These are phyloP conservation scores for Ceyx cyanopectus DNA, from an alignment of 2,113 vertebrate species.

Conservation along the genomic window DNA sequence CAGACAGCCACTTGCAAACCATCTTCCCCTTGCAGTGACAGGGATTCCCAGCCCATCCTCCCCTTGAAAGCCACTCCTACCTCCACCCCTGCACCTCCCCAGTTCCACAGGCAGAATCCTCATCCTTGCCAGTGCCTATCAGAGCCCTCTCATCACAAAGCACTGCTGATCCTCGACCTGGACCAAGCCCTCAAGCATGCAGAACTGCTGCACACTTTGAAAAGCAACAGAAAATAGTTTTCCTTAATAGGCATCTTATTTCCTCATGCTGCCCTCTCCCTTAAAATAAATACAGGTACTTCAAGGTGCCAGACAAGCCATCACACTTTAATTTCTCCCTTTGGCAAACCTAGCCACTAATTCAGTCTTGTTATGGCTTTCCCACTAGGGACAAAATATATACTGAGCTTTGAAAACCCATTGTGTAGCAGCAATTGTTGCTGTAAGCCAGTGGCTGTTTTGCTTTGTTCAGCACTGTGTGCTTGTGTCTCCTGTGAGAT, in stretches of 20 bases:
- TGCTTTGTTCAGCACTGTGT: constrained; percentile 64
- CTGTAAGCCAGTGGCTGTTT: constrained; percentile 60
- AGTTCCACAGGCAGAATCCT: fast-evolving
- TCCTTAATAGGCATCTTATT: constrained; percentile 1
- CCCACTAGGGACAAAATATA: constrained; percentile 62
- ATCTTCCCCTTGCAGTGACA: not conserved
- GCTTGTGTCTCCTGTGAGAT: constrained; percentile 65
- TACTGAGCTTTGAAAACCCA: constrained; percentile 67
- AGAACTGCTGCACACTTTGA: not conserved
- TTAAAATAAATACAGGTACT: constrained; percentile 45
- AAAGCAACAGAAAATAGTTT: constrained; percentile 5
- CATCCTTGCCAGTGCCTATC: not conserved
- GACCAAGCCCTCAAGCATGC: not conserved
- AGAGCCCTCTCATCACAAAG: not conserved
- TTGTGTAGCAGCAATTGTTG: constrained; percentile 62
- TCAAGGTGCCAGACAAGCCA: constrained; percentile 20
- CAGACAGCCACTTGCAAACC: not conserved
- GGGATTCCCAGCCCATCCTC: not conserved
- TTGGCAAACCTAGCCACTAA: constrained; percentile 55
- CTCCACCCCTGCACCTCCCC: fast-evolving
- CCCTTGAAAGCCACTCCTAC: not conserved
- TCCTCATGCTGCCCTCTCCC: not conserved
- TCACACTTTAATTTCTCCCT: constrained; percentile 57
- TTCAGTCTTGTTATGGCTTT: constrained; percentile 67
- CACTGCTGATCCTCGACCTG: not conserved